Base-by-base conservation (phyloP, 2,888 invertebrate genomes). In the Drosophila neotestacea region DNA sequence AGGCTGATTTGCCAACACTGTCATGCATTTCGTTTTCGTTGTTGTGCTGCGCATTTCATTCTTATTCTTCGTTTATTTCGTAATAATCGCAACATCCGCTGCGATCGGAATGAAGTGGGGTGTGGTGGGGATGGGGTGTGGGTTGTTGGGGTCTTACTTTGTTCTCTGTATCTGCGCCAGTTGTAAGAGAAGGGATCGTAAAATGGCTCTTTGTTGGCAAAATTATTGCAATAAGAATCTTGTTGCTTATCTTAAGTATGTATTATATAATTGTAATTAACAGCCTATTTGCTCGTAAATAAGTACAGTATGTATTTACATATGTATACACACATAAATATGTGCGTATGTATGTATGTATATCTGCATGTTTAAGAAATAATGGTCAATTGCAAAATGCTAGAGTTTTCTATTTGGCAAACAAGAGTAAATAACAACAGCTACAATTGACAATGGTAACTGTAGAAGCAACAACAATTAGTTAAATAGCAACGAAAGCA, bases 41-140 rank as follows among this genome's bases (percentile, higher is more conserved):
- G 42, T 61, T 72, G 66, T 63, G 64, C 67, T 67, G 71, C 70
- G 58, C 66, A 73, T 70, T 71, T 70, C 50, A 73, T 77, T 79
- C 82, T 81, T 85, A 69, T 74, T 85, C 77, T 70, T 73, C 78
- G 77, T 82, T 79, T 82, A 85, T 85, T 85, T 85, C 87, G 87
- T 87, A 85, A 85, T 87, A 87, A 82, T 85, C 73, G 81, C 75
- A 77, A 83, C 83, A 82, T 85, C 77, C 85, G 85, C 73, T 81
- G 79, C 47, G 66, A 67, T 41, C 59, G 32, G 27, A 22, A 46
- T 27, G 16, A 6, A 32, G 38, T 27, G 51, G 22, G 44, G 22
- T 44, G 22, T 22, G 32, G 6, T 32, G 44, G 34, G 13, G 13
- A 34, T 27, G 22, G n/a, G 11, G 28, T 11, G 52, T 6, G 9